Base-by-base conservation (phyloP, 2,113 vertebrate species). In the Oophaga pumilio region DNA sequence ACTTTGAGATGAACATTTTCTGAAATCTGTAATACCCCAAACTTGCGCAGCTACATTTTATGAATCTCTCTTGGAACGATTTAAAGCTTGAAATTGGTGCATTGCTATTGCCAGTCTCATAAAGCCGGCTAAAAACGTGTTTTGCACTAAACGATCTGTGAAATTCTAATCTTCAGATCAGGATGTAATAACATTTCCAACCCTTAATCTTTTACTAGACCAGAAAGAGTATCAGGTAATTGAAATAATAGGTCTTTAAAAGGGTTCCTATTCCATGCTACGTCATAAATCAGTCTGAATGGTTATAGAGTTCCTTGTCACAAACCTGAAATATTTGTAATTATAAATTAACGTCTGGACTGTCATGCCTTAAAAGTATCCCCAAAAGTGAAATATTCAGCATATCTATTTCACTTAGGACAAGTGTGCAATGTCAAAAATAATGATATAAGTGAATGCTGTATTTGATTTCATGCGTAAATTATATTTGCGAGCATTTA, bases 151-250 rank as follows among this genome's bases (percentile, higher is more conserved):
- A 87, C 82, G 78, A 87, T 82, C 86, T 87, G 86, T 74, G 78
- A 82, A 82, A 87, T 60, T 81, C 77, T 87, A 74, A 81, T 87
- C 64, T 71, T 43, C 9, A 57, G 53, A 73, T 82, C 56, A 74
- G 86, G 86, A 82, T 87, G 62, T 24, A 50, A 87, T 87, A 81
- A 81, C 12, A 56, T 81, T 73, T 87, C 26, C 80, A 87, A 59
- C 77, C 78, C 78, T 82, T 87, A 87, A 87, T 87, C 86, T 74
- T 69, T 87, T 73, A 87, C 33, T 82, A 78, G 64, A 73, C 60
- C 66, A 82, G 13, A 6, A 87, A 74, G 20, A 62, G 64, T 20
- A 82, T 50, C 53, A 17, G 76, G 62, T 87, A 87, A 87, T 82
- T 87, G 78, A 56, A 24, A 81, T 60, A 79, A 82, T 86, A 28